These are phyloP conservation scores for rat (Rattus norvegicus) DNA, from an alignment of 2,113 vertebrate genomes.

Conservation along the genomic window GRCr8 NC_086024.1:75919001-75919500, in stretches of 20 bases:
- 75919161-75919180: background rate
- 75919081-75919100: constrained; percentile 51
- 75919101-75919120: constrained; percentile 51
- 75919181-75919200: constrained; percentile 65
- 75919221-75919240: background rate
- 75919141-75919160: background rate
- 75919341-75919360: constrained; percentile 67
- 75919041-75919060: constrained; percentile 59
- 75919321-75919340: constrained; percentile 52
- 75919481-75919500: constrained; percentile 99
- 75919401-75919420: constrained; percentile 93
- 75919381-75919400: constrained; percentile 88
- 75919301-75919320: constrained; percentile 70
- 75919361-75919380: constrained; percentile 80
- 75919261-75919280: constrained; percentile 38
- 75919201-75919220: constrained; percentile 60
- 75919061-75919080: background rate
- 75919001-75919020: constrained; percentile 50
- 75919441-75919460: constrained; percentile 95
- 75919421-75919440: constrained; percentile 90
- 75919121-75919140: constrained; percentile 45
- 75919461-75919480: constrained; percentile 94
- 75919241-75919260: constrained; percentile 36
- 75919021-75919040: constrained; percentile 36
- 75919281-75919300: constrained; percentile 39